Evolutionary conservation across 1,140 invertebrate species (phyloP).

Genomic region (Calosoma granatense): DNA sequence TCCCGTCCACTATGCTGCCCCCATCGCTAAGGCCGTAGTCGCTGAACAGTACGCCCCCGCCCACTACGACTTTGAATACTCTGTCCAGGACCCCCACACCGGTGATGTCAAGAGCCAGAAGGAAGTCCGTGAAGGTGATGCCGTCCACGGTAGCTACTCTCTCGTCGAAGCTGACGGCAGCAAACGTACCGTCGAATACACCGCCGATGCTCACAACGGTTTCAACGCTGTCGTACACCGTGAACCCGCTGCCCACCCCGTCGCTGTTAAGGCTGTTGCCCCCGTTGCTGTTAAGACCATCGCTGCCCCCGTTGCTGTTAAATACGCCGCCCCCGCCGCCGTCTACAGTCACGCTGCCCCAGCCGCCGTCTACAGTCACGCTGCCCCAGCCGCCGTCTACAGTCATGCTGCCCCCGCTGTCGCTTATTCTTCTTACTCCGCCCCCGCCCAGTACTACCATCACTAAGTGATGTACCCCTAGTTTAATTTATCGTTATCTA

Average conservation of each 20-base stretch:
- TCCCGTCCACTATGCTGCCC: constrained; percentile 15
- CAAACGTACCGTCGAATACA: constrained; percentile 44
- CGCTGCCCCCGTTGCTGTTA: constrained; percentile 13
- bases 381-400: constrained; percentile 17
- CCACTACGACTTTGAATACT: constrained; percentile 45
- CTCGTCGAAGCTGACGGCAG: constrained; percentile 46
- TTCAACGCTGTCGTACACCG: constrained; percentile 36
- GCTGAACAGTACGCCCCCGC: constrained; percentile 26
- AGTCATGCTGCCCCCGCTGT: no score
- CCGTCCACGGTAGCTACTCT: constrained; percentile 48
- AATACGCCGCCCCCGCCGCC: constrained; percentile 12
- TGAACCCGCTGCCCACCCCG: constrained; percentile 27
- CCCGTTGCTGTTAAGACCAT: constrained; percentile 9
- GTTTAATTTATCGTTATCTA: no score
- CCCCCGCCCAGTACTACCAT: no score
- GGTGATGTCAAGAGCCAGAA: constrained; percentile 41
- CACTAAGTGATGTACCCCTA: no score
- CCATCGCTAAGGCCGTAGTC: constrained; percentile 25
- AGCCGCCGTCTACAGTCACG: constrained; percentile 4
- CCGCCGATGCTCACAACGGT: constrained; percentile 43
- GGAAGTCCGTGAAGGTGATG: constrained; percentile 41
- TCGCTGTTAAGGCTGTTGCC: constrained; percentile 18
- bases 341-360: constrained; percentile 10
- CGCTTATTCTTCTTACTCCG: no score
- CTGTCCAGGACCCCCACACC: constrained; percentile 40